Base-by-base conservation (phyloP, 1,140 invertebrate genomes). In the Meteorus sp. region DNA sequence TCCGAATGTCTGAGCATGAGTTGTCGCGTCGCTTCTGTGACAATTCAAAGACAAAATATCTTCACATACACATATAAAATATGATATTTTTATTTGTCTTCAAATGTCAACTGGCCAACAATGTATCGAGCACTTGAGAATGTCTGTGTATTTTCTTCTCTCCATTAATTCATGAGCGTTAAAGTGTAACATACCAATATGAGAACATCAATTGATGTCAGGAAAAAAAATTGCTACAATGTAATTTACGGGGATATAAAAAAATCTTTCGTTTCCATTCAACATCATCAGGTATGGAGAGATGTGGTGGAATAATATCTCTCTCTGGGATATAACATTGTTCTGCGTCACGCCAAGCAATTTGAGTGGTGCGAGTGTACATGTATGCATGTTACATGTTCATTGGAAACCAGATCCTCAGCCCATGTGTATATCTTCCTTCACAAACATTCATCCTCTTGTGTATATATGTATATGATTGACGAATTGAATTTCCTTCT, bases 281-380 rank as follows among this genome's bases (percentile, higher is more conserved):
- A 33, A 50, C 27, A 33, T 6, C 47, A 19, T 8, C 47, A 50
- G 47, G 47, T 50, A 47, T 19, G 20, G 20, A 23, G 22, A 31
- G 4, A 31, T 31, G 13, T 39, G 3, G 6, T 7, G 6, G 35
- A 11, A n/a, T n/a, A n/a, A 22, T 23, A 45, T 45, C n/a, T 48
- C 6, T 27, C 8, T 48, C 22, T 31, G 17, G 22, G 25, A 48
- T 29, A 48, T 27, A 15, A n/a, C n/a, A 4, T 5, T 9, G 22
- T 23, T 31, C 48, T 53, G 54, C 56, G 60, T 61, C 60, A 57
- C 53, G 60, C 54, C 44, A 61, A 56, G 60, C 44, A 61, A 61
- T 61, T 22, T 51, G 54, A 61, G 60, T 61, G 54, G 29, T 33
- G n/a, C 25, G 25, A 44, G 8, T 52, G n/a, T n/a, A n/a, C n/a